Evolutionary conservation across 2,888 invertebrate species (phyloP).

Genomic region (Cheilosia impressa): DNA sequence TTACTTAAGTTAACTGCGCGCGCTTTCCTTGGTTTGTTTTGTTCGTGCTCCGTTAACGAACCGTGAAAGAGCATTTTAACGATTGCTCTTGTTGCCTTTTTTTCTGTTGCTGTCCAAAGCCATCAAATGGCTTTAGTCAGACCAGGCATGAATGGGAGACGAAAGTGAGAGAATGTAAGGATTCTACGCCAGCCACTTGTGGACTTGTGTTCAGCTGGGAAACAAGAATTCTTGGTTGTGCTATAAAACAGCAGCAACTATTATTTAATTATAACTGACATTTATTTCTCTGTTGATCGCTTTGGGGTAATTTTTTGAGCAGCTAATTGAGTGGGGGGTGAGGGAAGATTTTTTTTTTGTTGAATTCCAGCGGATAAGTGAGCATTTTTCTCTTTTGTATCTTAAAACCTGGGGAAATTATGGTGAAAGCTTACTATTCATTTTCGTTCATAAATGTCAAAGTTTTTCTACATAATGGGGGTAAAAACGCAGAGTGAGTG

Average conservation of each 20-base stretch:
- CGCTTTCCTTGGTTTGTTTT: conserved; percentile 68
- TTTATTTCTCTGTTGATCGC: conserved; percentile 49
- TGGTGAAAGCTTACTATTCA: too few relatives aligned
- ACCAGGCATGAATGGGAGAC: conserved; percentile 41
- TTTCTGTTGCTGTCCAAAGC: neutral
- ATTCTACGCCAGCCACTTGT: conserved; percentile 28
- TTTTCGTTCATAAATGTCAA: too few relatives aligned
- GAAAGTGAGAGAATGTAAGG: conserved; percentile 46
- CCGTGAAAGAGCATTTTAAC: conserved; percentile 76
- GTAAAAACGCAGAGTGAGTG: too few relatives aligned
- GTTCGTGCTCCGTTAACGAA: conserved; percentile 76
- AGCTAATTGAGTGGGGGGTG: conserved; percentile 15
- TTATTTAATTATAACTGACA: conserved; percentile 72
- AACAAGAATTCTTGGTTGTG: conserved; percentile 27
- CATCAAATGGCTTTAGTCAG: conserved; percentile 2
- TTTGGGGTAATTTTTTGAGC: conserved; percentile 5
- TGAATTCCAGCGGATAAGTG: neutral
- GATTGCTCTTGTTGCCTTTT: conserved; percentile 62
- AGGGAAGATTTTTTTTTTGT: neutral
- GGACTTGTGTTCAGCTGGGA: conserved; percentile 9
- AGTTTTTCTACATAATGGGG: too few relatives aligned
- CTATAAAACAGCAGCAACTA: conserved; percentile 63
- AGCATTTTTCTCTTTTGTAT: neutral
- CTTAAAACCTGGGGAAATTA: too few relatives aligned
- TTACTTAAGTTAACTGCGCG: conserved; percentile 75